phyloP scores from a whole-genome alignment of 2,113 vertebrate species.

The Felis catus region DNA sequence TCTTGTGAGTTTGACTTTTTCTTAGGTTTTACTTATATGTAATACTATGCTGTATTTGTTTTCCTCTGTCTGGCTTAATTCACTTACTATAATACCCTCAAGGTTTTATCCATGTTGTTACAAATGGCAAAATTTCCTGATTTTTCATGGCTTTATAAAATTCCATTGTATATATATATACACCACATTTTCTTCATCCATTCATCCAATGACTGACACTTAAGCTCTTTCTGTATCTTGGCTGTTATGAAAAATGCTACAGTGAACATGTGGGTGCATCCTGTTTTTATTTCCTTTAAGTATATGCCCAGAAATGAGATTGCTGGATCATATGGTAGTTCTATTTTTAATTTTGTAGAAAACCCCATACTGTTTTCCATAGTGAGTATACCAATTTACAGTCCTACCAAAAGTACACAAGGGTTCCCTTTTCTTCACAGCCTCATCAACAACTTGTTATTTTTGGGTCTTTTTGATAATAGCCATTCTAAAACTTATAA shows the following conservation, averaged over 20 bases:
- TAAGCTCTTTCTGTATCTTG: not conserved
- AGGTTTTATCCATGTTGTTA: not conserved
- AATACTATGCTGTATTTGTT: not conserved
- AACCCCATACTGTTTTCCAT: not conserved
- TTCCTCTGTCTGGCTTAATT: not conserved
- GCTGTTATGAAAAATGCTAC: not conserved
- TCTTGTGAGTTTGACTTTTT: not conserved
- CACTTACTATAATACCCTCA: not conserved
- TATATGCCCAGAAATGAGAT: not conserved
- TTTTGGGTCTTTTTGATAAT: not conserved
- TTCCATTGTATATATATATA: not conserved
- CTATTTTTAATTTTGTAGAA: not conserved
- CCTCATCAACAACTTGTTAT: not conserved
- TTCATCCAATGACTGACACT: not conserved
- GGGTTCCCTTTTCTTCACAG: not conserved
- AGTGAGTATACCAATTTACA: not conserved
- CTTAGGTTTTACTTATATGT: not conserved
- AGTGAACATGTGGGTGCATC: not conserved
- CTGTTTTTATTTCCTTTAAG: not conserved
- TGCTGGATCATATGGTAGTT: not conserved
- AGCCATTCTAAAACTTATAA: not conserved
- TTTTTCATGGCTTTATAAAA: not conserved
- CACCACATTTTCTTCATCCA: not conserved
- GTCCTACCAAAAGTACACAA: not conserved
- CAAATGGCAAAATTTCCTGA: not conserved